Evolutionary conservation across 2,113 vertebrate genomes (phyloP).

Genomic region (Procavia capensis): DNA sequence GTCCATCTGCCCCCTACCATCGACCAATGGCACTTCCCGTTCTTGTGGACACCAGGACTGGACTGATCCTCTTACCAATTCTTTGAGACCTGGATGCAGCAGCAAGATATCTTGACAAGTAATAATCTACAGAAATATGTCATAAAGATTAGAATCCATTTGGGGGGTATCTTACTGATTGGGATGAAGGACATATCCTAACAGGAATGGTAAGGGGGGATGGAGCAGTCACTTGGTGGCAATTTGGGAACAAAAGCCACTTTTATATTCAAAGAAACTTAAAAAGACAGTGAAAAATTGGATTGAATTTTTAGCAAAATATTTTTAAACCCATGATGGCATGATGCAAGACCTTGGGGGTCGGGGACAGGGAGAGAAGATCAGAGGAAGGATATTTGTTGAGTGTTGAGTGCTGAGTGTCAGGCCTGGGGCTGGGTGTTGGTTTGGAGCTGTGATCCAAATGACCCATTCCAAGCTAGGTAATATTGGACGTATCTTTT

Average conservation of each 20-base stretch:
- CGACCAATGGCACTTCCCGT: background rate
- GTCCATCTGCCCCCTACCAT: no score
- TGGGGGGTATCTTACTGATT: background rate
- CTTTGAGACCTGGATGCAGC: background rate
- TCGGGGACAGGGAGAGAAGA: fast-evolving
- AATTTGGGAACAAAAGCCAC: background rate
- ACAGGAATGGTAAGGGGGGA: no score
- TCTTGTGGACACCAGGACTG: background rate
- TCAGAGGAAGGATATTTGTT: background rate
- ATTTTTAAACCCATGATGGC: background rate
- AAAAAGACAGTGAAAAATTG: background rate
- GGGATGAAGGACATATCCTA: background rate
- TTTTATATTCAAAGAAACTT: background rate
- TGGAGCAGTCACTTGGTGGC: background rate
- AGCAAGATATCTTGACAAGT: fast-evolving
- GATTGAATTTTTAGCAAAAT: background rate
- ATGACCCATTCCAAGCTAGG: no score
- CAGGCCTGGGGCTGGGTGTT: background rate
- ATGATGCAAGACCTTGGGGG: background rate
- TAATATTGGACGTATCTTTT: background rate
- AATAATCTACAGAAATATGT: background rate
- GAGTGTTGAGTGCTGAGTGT: background rate
- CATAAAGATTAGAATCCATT: fast-evolving
- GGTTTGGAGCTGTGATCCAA: background rate
- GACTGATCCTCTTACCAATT: background rate